A percentile compares a stretch with the other conserved stretches of the same genome.
These are phyloP conservation scores for Acanthis flammea DNA, from an alignment of 2,797 vertebrate species.

Conservation along the genomic window DNA sequence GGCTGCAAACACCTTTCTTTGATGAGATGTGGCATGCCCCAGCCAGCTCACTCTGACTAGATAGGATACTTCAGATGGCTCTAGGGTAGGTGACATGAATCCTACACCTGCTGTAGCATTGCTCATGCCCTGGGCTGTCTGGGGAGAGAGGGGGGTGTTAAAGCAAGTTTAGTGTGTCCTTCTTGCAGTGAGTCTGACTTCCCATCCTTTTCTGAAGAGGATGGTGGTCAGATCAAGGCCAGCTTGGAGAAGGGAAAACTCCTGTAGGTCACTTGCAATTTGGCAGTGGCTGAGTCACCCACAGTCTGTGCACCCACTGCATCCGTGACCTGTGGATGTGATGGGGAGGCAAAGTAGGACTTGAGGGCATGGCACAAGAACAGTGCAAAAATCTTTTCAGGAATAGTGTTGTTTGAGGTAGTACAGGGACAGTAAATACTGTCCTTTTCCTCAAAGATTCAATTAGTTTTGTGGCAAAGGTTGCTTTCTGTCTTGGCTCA, in stretches of 20 bases:
- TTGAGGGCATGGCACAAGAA: background rate
- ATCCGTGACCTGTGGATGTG: accelerated
- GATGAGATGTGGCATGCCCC: background rate
- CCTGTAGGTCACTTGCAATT: background rate
- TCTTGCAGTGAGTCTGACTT: background rate
- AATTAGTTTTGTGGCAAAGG: background rate
- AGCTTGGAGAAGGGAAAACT: background rate
- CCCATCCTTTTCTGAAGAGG: background rate
- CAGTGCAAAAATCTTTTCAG: background rate
- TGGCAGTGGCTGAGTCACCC: background rate
- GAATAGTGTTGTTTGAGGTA: background rate
- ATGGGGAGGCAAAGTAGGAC: background rate
- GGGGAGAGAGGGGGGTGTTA: background rate
- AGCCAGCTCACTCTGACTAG: background rate
- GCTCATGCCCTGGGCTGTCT: background rate
- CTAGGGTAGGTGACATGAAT: background rate
- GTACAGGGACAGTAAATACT: background rate
- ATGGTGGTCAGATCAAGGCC: background rate
- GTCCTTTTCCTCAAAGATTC: background rate
- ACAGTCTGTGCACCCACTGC: background rate
- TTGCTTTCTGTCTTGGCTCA: background rate
- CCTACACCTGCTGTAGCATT: background rate
- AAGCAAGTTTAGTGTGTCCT: background rate
- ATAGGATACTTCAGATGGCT: accelerated
- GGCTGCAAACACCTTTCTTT: background rate